Conservation (phyloP, 1,140 invertebrate genomes). For the Drosophila prosaltans region DNA sequence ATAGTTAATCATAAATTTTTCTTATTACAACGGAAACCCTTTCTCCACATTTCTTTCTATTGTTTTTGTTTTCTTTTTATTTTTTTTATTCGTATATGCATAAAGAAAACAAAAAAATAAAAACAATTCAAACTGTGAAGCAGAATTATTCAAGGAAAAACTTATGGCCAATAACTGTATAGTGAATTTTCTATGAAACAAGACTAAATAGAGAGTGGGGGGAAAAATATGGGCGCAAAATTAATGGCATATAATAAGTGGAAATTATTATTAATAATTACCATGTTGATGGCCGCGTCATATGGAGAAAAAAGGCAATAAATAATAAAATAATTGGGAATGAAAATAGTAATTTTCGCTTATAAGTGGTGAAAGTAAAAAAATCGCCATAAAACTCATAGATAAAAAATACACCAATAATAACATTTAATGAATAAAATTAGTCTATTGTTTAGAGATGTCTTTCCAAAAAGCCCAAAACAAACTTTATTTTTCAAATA, state of each 20-base stretch:
- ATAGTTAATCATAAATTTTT: constrained; percentile 41
- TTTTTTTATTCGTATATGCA: constrained; percentile 33
- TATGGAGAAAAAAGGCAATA: constrained; percentile 24
- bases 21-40: constrained; percentile 19
- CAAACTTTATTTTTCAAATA: no score
- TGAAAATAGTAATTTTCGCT: constrained; percentile 11
- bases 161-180: constrained; percentile 49
- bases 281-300: constrained; percentile 24
- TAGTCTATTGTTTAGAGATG: background rate
- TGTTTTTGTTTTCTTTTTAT: constrained; percentile 16
- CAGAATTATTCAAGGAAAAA: constrained; percentile 51
- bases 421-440: background rate
- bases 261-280: constrained; percentile 43
- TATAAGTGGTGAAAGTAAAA: constrained; percentile 27
- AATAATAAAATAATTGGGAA: constrained; percentile 30
- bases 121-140: constrained; percentile 63
- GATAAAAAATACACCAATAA: background rate
- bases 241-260: constrained; percentile 47
- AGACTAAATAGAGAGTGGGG: constrained; percentile 31
- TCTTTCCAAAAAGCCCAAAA: no score
- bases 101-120: constrained; percentile 29
- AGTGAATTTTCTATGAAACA: constrained; percentile 37
- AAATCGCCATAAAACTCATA: background rate
- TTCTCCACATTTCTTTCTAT: constrained; percentile 15
- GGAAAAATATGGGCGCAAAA: constrained; percentile 33